Evolutionary conservation across 2,888 invertebrate genomes (phyloP), one percentile per base, ranked within the genome.

Genomic region (Cephus sareptanus): DNA sequence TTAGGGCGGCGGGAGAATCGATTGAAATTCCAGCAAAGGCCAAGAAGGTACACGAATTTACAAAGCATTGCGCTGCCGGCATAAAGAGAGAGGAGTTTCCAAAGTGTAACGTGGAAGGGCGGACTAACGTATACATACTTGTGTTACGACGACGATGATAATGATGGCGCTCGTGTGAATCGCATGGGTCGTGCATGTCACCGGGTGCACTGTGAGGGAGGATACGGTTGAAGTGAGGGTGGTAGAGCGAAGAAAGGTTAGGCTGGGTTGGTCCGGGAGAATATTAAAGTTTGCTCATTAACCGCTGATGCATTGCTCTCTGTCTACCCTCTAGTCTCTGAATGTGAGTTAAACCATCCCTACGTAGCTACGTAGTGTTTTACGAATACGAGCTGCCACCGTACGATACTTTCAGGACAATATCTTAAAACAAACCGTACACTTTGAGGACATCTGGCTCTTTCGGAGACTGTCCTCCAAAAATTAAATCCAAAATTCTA

Each of bases 271-370:
- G 84, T 81, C 83, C 78, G 79, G 79, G 85, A 84, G 87, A 87
- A 87, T 87, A 87, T 87, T 87, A 87, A 87, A 87, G 86, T 87
- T 87, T 87, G 84, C 87, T 87, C 87, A 87, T 87, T 87, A 87
- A 87, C 87, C 85, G 86, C 84, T 87, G 87, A 87, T 87, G 85
- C 85, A 87, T 87, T 86, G 85, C 84, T 76, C 79, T 80, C 80
- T 80, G 80, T 82, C 56, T 56, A 1, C 56, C 2, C 23, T 23
- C 23, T 56, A 56, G 23, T 23, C 56, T 23, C 2, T 56, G 56
- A 56, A 56, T 56, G 56, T 56, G 56, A 23, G 56, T 23, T 23
- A 56, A 56, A 56, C 23, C 6, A 23, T 40, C 6, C 4, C 1
- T 23, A 56, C 2, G 56, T 23, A 23, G 56, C 40, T 40, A 40